Percentiles rank a stretch among this genome's conserved stretches.
phyloP scores from a whole-genome alignment of 2,113 vertebrate genomes.

The Oreochromis tanganicae region DNA sequence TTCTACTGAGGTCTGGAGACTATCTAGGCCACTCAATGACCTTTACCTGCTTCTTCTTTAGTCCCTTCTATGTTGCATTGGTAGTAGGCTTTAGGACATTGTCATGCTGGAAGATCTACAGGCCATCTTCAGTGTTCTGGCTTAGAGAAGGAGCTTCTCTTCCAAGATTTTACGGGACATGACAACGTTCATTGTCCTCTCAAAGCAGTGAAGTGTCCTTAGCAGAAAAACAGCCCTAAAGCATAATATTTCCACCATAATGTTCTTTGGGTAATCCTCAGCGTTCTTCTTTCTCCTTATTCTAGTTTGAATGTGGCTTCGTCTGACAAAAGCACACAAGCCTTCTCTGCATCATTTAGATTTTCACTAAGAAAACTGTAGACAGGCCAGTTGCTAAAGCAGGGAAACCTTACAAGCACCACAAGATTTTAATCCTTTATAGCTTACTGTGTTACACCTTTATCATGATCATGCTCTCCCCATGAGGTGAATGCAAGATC shows the following conservation, averaged over 20 bases:
- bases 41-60: background rate
- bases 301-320: background rate
- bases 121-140: background rate
- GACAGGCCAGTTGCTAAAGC: background rate
- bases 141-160: background rate
- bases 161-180: background rate
- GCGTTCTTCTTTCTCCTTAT: background rate
- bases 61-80: background rate
- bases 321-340: background rate
- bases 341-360: background rate
- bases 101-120: background rate
- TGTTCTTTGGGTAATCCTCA: background rate
- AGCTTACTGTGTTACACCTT: background rate
- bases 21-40: background rate
- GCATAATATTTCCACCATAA: background rate
- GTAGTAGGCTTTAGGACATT: background rate
- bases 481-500: background rate
- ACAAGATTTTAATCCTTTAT: background rate
- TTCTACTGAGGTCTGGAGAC: background rate
- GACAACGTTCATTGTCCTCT: background rate
- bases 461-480: background rate
- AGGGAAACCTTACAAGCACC: background rate
- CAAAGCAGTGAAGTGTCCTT: background rate
- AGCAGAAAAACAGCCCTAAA: background rate
- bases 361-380: accelerated